Evolutionary conservation across 2,797 vertebrate genomes (phyloP).

Genomic region (Okamejei kenojei): DNA sequence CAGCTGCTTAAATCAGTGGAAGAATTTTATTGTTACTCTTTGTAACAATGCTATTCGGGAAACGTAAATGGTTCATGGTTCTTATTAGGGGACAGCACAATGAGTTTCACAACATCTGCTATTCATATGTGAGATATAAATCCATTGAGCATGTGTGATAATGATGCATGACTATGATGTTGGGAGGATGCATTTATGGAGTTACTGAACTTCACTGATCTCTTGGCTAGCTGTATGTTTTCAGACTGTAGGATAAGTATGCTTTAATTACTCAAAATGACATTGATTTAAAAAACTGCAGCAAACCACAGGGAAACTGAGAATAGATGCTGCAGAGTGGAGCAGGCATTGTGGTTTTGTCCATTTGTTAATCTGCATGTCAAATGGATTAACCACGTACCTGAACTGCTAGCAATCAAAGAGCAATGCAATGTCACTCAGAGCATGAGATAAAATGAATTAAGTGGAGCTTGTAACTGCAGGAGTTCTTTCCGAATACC

Average conservation of each 20-base stretch:
- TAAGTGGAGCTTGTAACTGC: no score
- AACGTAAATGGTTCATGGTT: not conserved
- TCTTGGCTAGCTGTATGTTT: not conserved
- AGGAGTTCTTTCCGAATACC: not conserved
- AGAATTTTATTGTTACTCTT: not conserved
- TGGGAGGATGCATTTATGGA: slow-evolving; percentile 22
- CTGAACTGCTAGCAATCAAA: slow-evolving; percentile 14
- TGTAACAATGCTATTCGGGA: not conserved
- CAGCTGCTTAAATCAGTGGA: not conserved
- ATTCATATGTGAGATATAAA: slow-evolving; percentile 24
- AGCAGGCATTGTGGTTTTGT: slow-evolving; percentile 11
- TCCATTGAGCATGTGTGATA: slow-evolving; percentile 22
- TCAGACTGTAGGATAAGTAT: not conserved
- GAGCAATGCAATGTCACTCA: not conserved
- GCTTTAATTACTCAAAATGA: slow-evolving; percentile 20
- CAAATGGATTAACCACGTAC: not conserved
- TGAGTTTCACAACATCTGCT: slow-evolving; percentile 11
- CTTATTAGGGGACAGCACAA: not conserved
- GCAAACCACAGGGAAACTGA: slow-evolving; percentile 33
- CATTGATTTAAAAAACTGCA: slow-evolving; percentile 13
- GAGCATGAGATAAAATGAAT: not conserved
- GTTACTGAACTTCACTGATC: not conserved
- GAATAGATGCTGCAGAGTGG: not conserved
- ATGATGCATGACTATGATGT: not conserved
- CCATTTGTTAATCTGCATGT: slow-evolving; percentile 19